Conservation (phyloP, 2,797 vertebrate species). For the Catostomus latipinnis region DNA sequence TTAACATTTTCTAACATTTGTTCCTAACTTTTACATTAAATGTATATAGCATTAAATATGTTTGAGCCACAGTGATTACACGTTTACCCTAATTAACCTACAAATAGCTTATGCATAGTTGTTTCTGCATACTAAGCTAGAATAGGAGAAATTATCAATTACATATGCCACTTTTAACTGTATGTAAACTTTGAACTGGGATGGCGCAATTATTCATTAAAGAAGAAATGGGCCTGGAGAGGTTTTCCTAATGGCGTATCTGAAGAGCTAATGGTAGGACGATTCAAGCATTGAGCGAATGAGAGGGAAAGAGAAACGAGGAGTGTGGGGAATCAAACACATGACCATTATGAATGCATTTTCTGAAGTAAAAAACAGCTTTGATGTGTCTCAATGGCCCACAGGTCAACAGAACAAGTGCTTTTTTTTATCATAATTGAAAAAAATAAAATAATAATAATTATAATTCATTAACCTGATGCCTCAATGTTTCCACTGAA, state of each 20-base stretch:
- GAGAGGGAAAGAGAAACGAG: slow-evolving; percentile 26
- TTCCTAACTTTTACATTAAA: too few species aligned
- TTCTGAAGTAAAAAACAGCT: slow-evolving; percentile 71
- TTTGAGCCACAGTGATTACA: too few species aligned
- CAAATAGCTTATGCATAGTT: too few species aligned
- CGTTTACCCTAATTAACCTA: too few species aligned
- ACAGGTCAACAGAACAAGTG: slow-evolving; percentile 75
- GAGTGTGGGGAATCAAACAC: slow-evolving; percentile 37
- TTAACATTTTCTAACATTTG: too few species aligned
- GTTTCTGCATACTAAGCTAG: too few species aligned
- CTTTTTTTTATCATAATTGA: slow-evolving; percentile 81
- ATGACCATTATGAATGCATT: slow-evolving; percentile 61
- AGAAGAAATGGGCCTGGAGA: slow-evolving; percentile 49
- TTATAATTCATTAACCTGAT: slow-evolving; percentile 83
- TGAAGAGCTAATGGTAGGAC: slow-evolving; percentile 56
- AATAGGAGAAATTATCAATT: too few species aligned
- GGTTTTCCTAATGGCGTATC: slow-evolving; percentile 65
- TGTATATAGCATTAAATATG: too few species aligned
- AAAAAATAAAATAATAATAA: slow-evolving; percentile 73
- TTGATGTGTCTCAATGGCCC: slow-evolving; percentile 77
- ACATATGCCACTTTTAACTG: slow-evolving; percentile 30
- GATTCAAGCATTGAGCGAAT: slow-evolving; percentile 41
- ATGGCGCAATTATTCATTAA: slow-evolving; percentile 39
- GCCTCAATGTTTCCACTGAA: slow-evolving; percentile 73
- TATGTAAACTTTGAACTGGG: slow-evolving; percentile 67